Percentiles rank a stretch among this genome's conserved stretches.
phyloP scores from a whole-genome alignment of 1,140 invertebrate species.

The Proctacanthus coquilletti region DNA sequence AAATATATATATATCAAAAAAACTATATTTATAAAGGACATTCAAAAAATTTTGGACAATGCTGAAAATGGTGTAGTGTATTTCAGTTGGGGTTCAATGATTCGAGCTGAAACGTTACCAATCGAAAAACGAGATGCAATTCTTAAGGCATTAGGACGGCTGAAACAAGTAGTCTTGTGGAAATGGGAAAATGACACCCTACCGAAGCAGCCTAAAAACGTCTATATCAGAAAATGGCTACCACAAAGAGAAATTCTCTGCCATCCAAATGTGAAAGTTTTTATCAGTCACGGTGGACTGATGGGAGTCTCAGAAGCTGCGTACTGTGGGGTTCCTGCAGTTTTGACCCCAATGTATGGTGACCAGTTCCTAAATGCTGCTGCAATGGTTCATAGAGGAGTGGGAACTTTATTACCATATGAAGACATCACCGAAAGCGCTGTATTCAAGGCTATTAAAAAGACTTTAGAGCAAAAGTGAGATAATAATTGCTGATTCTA shows the following conservation, averaged over 20 bases:
- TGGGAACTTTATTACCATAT: constrained; percentile 38
- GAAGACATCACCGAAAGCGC: constrained; percentile 37
- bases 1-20: not conserved
- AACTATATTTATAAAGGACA: constrained; percentile 15
- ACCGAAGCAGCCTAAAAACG: constrained; percentile 37
- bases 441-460: constrained; percentile 31
- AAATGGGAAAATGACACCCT: constrained; percentile 45
- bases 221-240: constrained; percentile 44
- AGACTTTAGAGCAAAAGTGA: constrained; percentile 20
- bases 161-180: constrained; percentile 46
- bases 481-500: constrained; percentile 2
- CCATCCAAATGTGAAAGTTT: constrained; percentile 48
- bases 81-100: constrained; percentile 31
- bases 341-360: constrained; percentile 53
- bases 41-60: constrained; percentile 15
- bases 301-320: constrained; percentile 57
- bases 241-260: constrained; percentile 52
- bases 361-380: constrained; percentile 47
- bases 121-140: constrained; percentile 36
- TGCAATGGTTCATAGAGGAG: constrained; percentile 37
- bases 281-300: constrained; percentile 57
- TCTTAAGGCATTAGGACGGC: constrained; percentile 37
- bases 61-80: constrained; percentile 19
- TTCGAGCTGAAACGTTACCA: constrained; percentile 41
- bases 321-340: constrained; percentile 51